A percentile compares a stretch with the other conserved stretches of the same genome.
phyloP scores from a whole-genome alignment of 92 coral and sea anemone genomes.

The Metridium senile region DNA sequence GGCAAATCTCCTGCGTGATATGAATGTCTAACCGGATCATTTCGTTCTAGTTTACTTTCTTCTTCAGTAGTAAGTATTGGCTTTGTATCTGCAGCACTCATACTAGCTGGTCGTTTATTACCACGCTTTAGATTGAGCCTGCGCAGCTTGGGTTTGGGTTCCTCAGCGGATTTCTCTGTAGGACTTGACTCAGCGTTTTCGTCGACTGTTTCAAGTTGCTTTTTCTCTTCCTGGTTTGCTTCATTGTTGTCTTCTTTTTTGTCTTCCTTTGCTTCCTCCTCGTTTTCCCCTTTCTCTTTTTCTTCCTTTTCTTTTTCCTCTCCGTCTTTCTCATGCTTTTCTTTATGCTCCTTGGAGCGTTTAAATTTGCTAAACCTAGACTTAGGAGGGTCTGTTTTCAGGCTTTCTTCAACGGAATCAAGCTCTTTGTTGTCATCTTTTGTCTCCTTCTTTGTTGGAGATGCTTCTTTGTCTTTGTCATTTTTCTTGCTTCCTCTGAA shows the following conservation, averaged over 20 bases:
- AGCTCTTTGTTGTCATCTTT: conserved; percentile 21
- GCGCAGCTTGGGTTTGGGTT: conserved; percentile 54
- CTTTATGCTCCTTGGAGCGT: conserved; percentile 18
- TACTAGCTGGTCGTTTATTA: conserved; percentile 73
- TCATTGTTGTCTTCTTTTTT: neutral
- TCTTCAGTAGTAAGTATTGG: conserved; percentile 39
- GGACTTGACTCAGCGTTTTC: conserved; percentile 29
- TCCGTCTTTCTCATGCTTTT: conserved; percentile 8
- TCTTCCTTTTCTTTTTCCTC: conserved; percentile 11
- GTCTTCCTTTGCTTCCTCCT: neutral
- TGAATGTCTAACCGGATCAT: conserved; percentile 69
- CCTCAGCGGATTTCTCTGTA: conserved; percentile 32
- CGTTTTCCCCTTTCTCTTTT: neutral
- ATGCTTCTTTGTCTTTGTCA: conserved; percentile 25
- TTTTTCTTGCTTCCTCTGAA: conserved; percentile 54
- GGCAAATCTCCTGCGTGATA: conserved; percentile 84
- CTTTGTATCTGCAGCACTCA: conserved; percentile 59
- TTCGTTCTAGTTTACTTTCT: conserved; percentile 43
- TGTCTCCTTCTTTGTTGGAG: conserved; percentile 28
- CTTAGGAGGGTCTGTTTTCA: conserved; percentile 25
- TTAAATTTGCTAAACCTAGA: conserved; percentile 36
- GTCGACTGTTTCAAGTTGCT: conserved; percentile 27
- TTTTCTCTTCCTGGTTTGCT: conserved; percentile 17
- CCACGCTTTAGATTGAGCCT: conserved; percentile 40
- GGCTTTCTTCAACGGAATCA: conserved; percentile 28